Conservation (phyloP, 2,888 invertebrate genomes). For the Dichetophora obliterata region DNA sequence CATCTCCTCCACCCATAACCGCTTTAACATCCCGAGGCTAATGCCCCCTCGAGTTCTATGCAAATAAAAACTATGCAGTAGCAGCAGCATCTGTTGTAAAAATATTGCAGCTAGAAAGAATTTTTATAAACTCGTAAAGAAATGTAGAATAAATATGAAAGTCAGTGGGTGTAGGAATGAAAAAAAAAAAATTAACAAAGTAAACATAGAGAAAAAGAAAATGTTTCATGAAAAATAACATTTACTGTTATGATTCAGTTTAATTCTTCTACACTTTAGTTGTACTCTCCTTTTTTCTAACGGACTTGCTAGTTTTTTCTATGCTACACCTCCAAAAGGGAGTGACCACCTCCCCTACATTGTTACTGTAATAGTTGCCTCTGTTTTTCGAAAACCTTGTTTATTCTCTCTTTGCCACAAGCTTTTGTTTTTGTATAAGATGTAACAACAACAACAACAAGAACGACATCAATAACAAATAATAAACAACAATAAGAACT, state of each 20-base stretch:
- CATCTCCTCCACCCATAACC: not conserved
- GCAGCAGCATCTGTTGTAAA: not conserved
- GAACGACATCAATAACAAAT: not conserved
- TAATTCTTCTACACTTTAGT: not conserved
- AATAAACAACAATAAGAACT: not conserved
- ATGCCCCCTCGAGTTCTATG: not conserved
- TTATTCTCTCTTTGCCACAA: not conserved
- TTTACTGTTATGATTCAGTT: not conserved
- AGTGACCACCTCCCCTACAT: not conserved
- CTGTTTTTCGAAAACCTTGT: not conserved
- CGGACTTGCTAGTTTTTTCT: too few relatives aligned
- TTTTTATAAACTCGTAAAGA: not conserved
- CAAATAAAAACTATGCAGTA: slow-evolving; percentile 1
- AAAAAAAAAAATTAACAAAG: not conserved
- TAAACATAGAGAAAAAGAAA: not conserved
- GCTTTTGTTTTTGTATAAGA: not conserved
- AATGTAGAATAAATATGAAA: not conserved
- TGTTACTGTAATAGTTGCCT: not conserved
- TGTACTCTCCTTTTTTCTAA: not conserved
- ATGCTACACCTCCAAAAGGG: too few relatives aligned
- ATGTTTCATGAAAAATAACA: not conserved
- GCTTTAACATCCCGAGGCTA: not conserved
- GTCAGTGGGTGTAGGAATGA: not conserved
- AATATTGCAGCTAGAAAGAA: too few relatives aligned
- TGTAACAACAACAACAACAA: not conserved